A percentile compares a stretch with the other conserved stretches of the same genome.
These are phyloP conservation scores for Leptothorax acervorum DNA, from an alignment of 2,888 invertebrate genomes.

Conservation along the genomic window DNA sequence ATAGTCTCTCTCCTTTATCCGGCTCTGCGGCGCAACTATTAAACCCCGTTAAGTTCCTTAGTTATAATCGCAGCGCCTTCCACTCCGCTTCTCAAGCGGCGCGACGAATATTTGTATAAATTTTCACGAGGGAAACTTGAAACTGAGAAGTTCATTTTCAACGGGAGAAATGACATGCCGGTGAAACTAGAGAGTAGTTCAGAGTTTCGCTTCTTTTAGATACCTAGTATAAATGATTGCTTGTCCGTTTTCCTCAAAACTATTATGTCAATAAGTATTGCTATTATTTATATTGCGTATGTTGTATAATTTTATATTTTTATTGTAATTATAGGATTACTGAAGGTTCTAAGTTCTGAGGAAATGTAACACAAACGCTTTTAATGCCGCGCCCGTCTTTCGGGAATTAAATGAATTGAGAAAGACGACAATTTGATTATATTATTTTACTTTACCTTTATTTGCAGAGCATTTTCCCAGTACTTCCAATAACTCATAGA, in stretches of 20 bases:
- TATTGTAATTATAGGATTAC: not conserved
- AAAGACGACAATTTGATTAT: not conserved
- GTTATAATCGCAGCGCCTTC: constrained; percentile 44
- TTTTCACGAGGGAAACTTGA: constrained; percentile 16
- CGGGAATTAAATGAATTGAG: not conserved
- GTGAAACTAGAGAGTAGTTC: too few relatives aligned
- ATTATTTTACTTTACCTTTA: constrained; percentile 24
- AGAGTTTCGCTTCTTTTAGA: not conserved
- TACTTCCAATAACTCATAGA: constrained; percentile 19
- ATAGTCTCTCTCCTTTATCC: constrained; percentile 38
- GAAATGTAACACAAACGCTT: not conserved
- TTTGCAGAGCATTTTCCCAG: not conserved
- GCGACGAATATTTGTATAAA: constrained; percentile 47
- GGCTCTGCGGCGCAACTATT: constrained; percentile 21
- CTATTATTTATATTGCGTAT: not conserved
- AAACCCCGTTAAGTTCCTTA: constrained; percentile 43
- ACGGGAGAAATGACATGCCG: constrained; percentile 10
- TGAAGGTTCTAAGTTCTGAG: not conserved
- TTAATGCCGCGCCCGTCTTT: not conserved
- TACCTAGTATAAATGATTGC: not conserved
- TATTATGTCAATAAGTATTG: not conserved
- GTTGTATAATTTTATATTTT: not conserved
- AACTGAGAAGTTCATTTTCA: constrained; percentile 18
- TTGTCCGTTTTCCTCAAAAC: not conserved
- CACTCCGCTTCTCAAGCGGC: constrained; percentile 39